Evolutionary conservation across 1,140 invertebrate species (phyloP).

Genomic region (Scaptomyza graminum): DNA sequence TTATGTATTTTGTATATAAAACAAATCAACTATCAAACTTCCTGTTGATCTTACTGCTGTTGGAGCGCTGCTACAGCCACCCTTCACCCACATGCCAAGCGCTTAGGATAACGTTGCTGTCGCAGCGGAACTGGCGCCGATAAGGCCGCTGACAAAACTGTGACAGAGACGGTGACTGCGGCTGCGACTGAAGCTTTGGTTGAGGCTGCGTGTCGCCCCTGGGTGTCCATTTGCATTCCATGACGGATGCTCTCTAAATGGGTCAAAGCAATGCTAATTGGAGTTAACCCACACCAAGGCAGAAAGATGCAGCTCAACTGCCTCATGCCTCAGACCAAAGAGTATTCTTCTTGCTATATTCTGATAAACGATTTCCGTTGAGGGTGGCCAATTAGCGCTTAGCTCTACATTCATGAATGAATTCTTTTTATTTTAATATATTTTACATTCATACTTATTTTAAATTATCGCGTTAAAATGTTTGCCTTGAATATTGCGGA

Average conservation of each 20-base stretch:
- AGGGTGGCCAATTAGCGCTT: conserved; percentile 61
- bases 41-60: conserved; percentile 65
- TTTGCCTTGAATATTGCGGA: conserved; percentile 58
- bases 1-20: conserved; percentile 76
- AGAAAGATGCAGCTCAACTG: conserved; percentile 21
- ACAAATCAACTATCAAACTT: conserved; percentile 71
- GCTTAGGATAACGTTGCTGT: conserved; percentile 69
- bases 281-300: conserved; percentile 68
- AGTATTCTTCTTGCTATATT: conserved; percentile 45
- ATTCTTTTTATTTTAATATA: conserved; percentile 41
- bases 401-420: conserved; percentile 65
- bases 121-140: conserved; percentile 63
- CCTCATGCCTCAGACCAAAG: conserved; percentile 36
- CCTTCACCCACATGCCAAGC: conserved; percentile 78
- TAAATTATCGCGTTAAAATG: conserved; percentile 29
- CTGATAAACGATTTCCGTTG: conserved; percentile 70
- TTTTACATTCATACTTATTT: conserved; percentile 5
- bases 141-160: conserved; percentile 46
- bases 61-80: conserved; percentile 49
- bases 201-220: conserved; percentile 58
- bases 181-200: conserved; percentile 2
- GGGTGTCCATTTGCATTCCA: conserved; percentile 43
- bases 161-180: conserved; percentile 10
- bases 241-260: conserved; percentile 75
- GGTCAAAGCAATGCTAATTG: conserved; percentile 79